Evolutionary conservation across 2,797 vertebrate genomes (phyloP).

Genomic region (Aphelocoma californica): DNA sequence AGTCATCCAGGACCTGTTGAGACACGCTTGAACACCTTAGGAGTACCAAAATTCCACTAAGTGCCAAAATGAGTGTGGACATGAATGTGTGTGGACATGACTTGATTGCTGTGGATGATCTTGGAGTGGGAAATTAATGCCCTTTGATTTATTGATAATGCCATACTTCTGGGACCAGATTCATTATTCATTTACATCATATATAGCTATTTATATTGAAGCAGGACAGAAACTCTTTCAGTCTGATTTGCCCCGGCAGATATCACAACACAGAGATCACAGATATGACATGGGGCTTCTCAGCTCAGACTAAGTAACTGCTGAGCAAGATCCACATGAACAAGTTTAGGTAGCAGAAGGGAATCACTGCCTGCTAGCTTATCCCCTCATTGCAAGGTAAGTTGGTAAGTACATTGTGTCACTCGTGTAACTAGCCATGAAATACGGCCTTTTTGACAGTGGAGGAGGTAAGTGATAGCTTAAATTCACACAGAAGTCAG

Average conservation of each 20-base stretch:
- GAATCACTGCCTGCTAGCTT: not conserved
- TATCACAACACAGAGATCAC: not conserved
- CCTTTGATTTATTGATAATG: not conserved
- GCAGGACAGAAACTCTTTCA: not conserved
- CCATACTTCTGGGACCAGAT: not conserved
- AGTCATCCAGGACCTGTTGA: not conserved
- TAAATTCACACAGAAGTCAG: not conserved
- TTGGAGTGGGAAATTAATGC: not conserved
- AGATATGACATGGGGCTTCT: not conserved
- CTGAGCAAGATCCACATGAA: not conserved
- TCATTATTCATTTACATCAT: not conserved
- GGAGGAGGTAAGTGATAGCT: not conserved
- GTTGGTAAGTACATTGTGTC: not conserved
- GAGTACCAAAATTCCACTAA: not conserved
- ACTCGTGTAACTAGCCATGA: rapidly evolving
- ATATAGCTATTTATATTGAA: not conserved
- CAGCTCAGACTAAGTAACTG: not conserved
- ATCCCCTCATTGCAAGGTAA: not conserved
- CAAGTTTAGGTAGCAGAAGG: not conserved
- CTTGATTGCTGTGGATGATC: not conserved
- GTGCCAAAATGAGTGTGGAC: not conserved
- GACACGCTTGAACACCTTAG: not conserved
- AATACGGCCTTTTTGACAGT: not conserved
- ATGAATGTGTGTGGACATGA: not conserved
- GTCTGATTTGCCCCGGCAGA: not conserved